Conservation (phyloP, 2,113 vertebrate genomes). For the Pitta sordida region DNA sequence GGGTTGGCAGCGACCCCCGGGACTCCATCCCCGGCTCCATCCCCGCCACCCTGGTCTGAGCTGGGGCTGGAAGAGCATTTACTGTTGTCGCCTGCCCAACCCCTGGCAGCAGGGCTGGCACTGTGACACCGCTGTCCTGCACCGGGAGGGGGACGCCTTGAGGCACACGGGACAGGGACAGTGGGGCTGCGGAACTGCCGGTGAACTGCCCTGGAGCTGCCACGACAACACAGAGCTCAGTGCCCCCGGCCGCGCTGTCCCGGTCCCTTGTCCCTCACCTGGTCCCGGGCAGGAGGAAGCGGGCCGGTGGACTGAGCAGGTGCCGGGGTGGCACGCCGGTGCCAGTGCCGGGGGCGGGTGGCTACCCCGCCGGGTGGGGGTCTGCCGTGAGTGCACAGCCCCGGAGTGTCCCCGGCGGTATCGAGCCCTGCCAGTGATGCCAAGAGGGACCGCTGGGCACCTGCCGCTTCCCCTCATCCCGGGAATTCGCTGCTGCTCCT, state of each 20-base stretch:
- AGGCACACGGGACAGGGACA: neutral
- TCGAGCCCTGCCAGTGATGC: neutral
- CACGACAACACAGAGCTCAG: fast-evolving
- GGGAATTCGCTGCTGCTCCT: neutral
- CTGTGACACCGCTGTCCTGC: fast-evolving
- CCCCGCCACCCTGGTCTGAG: neutral
- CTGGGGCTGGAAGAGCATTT: neutral
- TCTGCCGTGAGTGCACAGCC: fast-evolving
- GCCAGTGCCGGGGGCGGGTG: no score
- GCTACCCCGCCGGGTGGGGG: fast-evolving
- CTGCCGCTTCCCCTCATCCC: neutral
- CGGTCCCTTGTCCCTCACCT: neutral
- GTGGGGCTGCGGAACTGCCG: neutral
- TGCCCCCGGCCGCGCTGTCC: neutral
- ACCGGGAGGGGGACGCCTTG: fast-evolving
- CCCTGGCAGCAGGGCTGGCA: neutral
- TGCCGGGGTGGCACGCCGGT: neutral
- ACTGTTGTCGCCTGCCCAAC: fast-evolving
- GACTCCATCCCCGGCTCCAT: neutral
- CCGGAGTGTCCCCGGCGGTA: fast-evolving
- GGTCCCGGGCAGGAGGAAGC: neutral
- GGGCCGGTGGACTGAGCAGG: neutral
- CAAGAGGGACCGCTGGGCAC: neutral
- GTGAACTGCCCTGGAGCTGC: neutral
- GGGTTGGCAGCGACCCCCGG: neutral